Conservation (phyloP, 2,888 invertebrate species). For the Athalia cordata region DNA sequence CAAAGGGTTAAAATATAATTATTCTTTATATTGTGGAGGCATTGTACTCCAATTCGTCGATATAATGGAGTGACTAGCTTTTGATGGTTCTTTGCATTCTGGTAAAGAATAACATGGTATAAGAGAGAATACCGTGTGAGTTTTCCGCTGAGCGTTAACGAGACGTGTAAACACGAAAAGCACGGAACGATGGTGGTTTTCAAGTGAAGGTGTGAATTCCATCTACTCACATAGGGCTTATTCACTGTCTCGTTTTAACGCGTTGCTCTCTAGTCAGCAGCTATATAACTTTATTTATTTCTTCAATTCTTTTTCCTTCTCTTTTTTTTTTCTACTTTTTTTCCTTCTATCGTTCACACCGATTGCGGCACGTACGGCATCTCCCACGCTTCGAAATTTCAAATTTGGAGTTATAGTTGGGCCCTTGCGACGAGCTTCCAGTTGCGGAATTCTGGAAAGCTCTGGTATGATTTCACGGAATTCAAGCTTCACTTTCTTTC, state of each 20-base stretch:
- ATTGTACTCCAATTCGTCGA: conserved; percentile 42
- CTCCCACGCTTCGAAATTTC: conserved; percentile 17
- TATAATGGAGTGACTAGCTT: conserved; percentile 35
- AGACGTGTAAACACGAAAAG: conserved; percentile 63
- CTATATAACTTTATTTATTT: conserved; percentile 2
- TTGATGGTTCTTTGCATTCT: conserved; percentile 42
- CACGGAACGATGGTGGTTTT: conserved; percentile 31
- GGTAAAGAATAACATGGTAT: conserved; percentile 6
- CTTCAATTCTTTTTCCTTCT: too few relatives aligned
- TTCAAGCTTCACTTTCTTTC: neutral
- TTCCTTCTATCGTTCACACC: conserved; percentile 22
- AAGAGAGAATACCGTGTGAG: conserved; percentile 33
- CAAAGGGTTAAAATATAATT: conserved; percentile 8
- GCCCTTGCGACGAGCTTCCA: neutral
- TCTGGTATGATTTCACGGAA: neutral
- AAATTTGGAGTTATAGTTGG: too few relatives aligned
- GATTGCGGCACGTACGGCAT: conserved; percentile 31
- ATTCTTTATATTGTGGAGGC: conserved; percentile 4
- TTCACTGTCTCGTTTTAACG: conserved; percentile 26
- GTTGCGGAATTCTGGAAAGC: neutral
- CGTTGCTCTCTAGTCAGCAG: conserved; percentile 26
- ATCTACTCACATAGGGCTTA: conserved; percentile 37
- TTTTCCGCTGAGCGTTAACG: conserved; percentile 66
- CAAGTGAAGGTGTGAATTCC: conserved; percentile 39
- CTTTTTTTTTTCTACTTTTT: conserved; percentile 38